Evolutionary conservation across 2,888 invertebrate genomes (phyloP).

Genomic region (Gastrophysa polygoni): DNA sequence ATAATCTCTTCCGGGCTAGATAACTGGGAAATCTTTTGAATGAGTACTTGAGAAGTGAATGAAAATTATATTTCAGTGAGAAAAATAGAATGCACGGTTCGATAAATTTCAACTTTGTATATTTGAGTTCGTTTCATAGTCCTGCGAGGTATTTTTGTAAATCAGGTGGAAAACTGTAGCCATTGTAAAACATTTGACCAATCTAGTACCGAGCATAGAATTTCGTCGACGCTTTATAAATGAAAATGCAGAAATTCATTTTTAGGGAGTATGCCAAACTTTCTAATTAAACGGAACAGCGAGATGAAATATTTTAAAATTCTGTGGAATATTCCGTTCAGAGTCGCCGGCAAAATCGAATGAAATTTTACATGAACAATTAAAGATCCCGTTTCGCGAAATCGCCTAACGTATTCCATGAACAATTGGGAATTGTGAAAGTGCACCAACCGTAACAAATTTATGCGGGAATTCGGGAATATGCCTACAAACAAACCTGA

Average conservation of each 20-base stretch:
- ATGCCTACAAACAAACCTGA: conserved; percentile 53
- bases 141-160: too few relatives aligned
- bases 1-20: too few relatives aligned
- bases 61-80: too few relatives aligned
- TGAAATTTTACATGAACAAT: conserved; percentile 21
- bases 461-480: conserved; percentile 52
- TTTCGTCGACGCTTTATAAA: not conserved
- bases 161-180: too few relatives aligned
- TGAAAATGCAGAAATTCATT: not conserved
- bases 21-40: too few relatives aligned
- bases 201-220: not conserved
- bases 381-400: conserved; percentile 25
- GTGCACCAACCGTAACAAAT: conserved; percentile 50
- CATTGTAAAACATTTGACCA: too few relatives aligned
- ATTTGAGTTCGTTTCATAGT: too few relatives aligned
- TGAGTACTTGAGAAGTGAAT: too few relatives aligned
- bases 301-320: conserved; percentile 5
- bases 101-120: too few relatives aligned
- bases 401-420: conserved; percentile 42
- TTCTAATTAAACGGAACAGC: not conserved
- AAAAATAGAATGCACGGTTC: too few relatives aligned
- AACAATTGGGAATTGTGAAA: conserved; percentile 44
- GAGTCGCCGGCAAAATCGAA: conserved; percentile 11
- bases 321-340: conserved; percentile 1
- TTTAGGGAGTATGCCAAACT: not conserved